phyloP scores from a whole-genome alignment of 2,113 vertebrate species.

The Gasterosteus nipponicus region DNA sequence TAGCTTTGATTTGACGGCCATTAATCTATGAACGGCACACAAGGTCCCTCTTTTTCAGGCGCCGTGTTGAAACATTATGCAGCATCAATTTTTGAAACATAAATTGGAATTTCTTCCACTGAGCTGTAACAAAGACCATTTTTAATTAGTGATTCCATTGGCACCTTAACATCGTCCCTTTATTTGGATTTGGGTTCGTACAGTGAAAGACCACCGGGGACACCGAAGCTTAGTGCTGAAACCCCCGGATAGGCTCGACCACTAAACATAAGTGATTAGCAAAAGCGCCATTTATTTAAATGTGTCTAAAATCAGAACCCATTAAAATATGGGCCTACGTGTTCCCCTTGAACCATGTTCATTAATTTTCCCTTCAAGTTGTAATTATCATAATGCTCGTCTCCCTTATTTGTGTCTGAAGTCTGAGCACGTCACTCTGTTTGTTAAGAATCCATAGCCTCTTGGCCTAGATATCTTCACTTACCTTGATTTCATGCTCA shows the following conservation, averaged over 20 bases:
- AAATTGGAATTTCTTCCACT: background rate
- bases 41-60: background rate
- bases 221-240: background rate
- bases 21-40: background rate
- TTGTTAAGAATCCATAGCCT: background rate
- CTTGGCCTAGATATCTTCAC: constrained; percentile 28
- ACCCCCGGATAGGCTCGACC: background rate
- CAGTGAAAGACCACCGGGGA: background rate
- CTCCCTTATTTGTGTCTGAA: constrained; percentile 13
- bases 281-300: background rate
- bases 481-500: constrained; percentile 30
- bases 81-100: background rate
- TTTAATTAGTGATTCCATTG: constrained; percentile 1
- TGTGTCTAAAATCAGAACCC: constrained; percentile 6
- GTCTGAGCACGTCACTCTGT: constrained; percentile 7
- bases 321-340: background rate
- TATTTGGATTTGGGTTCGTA: background rate
- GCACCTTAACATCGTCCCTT: background rate
- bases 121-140: background rate
- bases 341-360: background rate
- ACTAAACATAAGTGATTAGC: background rate
- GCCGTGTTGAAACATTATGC: background rate
- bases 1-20: background rate
- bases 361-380: background rate
- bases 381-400: background rate